These are phyloP conservation scores for Bombus waltoni DNA, from an alignment of 1,140 invertebrate genomes.

Conservation along the genomic window DNA sequence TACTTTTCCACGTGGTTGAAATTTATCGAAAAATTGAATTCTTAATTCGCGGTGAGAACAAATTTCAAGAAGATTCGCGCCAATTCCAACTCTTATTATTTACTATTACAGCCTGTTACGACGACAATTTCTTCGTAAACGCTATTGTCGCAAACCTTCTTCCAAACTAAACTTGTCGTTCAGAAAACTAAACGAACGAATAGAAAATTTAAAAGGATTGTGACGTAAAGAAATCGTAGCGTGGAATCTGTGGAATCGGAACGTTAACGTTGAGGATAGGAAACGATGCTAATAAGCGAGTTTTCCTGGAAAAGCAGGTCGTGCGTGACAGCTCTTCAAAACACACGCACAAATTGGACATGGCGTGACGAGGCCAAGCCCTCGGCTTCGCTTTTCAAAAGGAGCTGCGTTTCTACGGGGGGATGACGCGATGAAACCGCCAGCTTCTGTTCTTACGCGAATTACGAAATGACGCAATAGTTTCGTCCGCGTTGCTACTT, in stretches of 20 bases:
- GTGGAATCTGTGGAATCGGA: background rate
- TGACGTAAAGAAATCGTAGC: too few species aligned
- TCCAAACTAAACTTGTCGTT: too few species aligned
- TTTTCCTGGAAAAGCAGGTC: constrained; percentile 26
- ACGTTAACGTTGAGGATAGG: background rate
- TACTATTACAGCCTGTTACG: too few species aligned
- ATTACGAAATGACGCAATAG: background rate
- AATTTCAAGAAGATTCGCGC: too few species aligned
- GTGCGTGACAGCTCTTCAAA: constrained; percentile 28
- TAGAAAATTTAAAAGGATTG: too few species aligned
- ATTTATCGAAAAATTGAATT: too few species aligned
- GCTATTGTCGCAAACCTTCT: too few species aligned
- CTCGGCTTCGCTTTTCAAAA: constrained; percentile 22
- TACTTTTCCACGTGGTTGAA: too few species aligned
- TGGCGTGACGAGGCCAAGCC: constrained; percentile 23
- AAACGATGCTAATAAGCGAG: constrained; percentile 25
- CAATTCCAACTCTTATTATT: too few species aligned
- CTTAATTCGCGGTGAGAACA: too few species aligned
- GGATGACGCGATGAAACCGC: constrained; percentile 1
- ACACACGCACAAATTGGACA: constrained; percentile 29
- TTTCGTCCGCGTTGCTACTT: background rate
- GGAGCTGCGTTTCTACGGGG: background rate
- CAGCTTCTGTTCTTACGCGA: constrained; percentile 1
- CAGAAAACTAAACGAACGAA: background rate
- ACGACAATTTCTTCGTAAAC: too few species aligned